phyloP scores from a whole-genome alignment of 2,113 vertebrate genomes.

The Bucco capensis region DNA sequence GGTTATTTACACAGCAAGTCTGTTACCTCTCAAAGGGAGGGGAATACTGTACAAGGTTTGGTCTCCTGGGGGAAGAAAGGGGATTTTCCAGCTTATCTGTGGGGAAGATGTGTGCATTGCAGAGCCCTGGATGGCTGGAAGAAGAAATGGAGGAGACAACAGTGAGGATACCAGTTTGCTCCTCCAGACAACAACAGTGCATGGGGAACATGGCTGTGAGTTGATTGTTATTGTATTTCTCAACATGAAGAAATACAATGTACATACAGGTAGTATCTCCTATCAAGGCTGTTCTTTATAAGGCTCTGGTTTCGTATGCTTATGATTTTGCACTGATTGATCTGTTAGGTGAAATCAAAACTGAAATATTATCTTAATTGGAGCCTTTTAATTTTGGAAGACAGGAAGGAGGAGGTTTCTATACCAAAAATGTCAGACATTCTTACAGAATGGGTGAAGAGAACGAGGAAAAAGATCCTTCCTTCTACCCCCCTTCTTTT shows the following conservation, averaged over 20 bases:
- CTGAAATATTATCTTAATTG: not conserved
- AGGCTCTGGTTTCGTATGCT: not conserved
- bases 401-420: not conserved
- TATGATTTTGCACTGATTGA: not conserved
- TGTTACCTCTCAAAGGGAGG: not conserved
- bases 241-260: not conserved
- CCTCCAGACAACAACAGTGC: not conserved
- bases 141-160: not conserved
- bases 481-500: not conserved
- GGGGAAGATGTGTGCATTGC: not conserved
- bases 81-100: not conserved
- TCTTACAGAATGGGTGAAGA: not conserved
- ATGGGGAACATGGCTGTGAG: not conserved
- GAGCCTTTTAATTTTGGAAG: not conserved
- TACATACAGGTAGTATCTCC: not conserved
- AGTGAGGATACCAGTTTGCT: not conserved
- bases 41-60: rapidly evolving
- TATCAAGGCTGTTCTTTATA: not conserved
- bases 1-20: not conserved
- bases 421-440: not conserved
- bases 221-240: not conserved
- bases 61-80: not conserved
- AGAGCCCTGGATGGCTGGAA: not conserved
- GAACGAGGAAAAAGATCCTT: not conserved
- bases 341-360: not conserved